Evolutionary conservation across 1,140 invertebrate genomes (phyloP).

Genomic region (Idris sp.): DNA sequence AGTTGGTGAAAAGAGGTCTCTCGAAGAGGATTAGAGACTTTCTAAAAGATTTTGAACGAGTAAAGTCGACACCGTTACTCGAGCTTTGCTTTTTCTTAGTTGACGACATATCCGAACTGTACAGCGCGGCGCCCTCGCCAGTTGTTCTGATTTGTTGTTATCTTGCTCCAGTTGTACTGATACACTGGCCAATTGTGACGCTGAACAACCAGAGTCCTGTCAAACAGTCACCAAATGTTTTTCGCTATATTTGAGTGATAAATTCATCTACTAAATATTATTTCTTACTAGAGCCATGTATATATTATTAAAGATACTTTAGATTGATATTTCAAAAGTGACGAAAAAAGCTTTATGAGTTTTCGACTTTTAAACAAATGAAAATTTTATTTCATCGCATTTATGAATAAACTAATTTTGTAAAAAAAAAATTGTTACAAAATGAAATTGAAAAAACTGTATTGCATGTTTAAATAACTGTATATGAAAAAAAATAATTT

Average conservation of each 20-base stretch:
- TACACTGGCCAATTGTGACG: slow-evolving; percentile 72
- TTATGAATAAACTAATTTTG: too few relatives aligned
- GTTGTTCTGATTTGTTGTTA: slow-evolving; percentile 76
- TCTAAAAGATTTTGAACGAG: slow-evolving; percentile 75
- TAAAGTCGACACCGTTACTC: slow-evolving; percentile 71
- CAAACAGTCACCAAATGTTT: slow-evolving; percentile 61
- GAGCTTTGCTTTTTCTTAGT: slow-evolving; percentile 71
- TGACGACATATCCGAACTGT: slow-evolving; percentile 69
- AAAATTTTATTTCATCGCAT: too few relatives aligned
- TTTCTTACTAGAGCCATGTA: too few relatives aligned
- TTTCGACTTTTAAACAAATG: too few relatives aligned
- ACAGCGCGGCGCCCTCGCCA: slow-evolving; percentile 71
- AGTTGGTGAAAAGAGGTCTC: slow-evolving; percentile 61
- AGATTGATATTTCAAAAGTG: too few relatives aligned
- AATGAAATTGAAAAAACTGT: too few relatives aligned
- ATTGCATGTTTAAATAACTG: too few relatives aligned
- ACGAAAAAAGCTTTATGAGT: too few relatives aligned
- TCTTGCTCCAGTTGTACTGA: slow-evolving; percentile 76
- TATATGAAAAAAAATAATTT: too few relatives aligned
- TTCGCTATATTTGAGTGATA: slow-evolving; percentile 3
- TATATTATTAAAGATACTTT: too few relatives aligned
- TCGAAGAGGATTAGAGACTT: slow-evolving; percentile 70
- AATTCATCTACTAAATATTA: background rate
- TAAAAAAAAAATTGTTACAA: too few relatives aligned
- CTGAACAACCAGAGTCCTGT: slow-evolving; percentile 72